Evolutionary conservation across 2,888 invertebrate genomes (phyloP), one percentile per base, ranked within the genome.

Genomic region (Cephus rjabovi): DNA sequence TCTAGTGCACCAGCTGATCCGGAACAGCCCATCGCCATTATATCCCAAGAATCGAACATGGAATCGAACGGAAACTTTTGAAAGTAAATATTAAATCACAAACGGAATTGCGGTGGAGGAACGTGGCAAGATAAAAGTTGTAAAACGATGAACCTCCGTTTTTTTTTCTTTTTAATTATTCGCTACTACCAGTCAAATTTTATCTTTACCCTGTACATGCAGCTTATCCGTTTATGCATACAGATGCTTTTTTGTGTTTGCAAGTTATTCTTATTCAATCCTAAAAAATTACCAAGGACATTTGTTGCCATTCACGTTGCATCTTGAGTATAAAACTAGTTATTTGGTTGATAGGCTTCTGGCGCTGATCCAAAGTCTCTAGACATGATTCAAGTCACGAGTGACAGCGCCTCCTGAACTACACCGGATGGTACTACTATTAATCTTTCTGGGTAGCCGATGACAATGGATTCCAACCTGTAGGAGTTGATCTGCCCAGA

Each of bases 61-160:
- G 83, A 77, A 74, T 88, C 87, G 2, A 88, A 88, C 74, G 90
- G 89, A 35, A 56, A 84, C 83, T 56, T 90, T 86, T 78, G 83
- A 79, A 34, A 77, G 81, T 35, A 83, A 81, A 77, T 89, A 80
- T 83, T 87, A 90, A 74, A 87, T 84, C 15, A 88, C 84, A 4
- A 87, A 88, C 30, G 87, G 87, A n/a, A 88, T 81, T 33, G 71
- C 1, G 31, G 76, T 77, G 23, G 4, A 40, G 15, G 23, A 23
- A 23, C 9, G 23, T 40, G 23, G 40, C 40, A 6, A 23, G 40
- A 6, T 15, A 4, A 40, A 40, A 23, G 2, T 40, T 6, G 9
- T 83, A 34, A 76, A 30, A 0, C n/a, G 23, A 6, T 1, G 1
- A 40, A 40, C 2, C 6, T 40, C 6, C 6, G 4, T 15, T 23